phyloP scores from a whole-genome alignment of 2,888 invertebrate species.

The Drosophila acutilabella region DNA sequence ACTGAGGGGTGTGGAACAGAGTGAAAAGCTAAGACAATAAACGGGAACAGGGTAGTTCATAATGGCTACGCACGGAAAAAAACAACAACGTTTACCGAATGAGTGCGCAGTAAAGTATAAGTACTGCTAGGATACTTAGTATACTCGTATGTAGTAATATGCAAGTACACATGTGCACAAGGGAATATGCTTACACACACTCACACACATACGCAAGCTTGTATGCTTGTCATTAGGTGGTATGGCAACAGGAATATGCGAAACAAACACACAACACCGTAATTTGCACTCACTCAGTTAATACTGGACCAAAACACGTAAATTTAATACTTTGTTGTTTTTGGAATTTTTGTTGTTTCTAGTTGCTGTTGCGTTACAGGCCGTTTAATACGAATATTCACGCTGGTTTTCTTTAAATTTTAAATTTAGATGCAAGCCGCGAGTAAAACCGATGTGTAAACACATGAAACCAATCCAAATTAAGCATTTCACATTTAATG shows the following conservation, averaged over 20 bases:
- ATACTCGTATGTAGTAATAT: neutral
- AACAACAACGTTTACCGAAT: slow-evolving; percentile 12
- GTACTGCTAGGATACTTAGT: slow-evolving; percentile 14
- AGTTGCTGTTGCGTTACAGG: slow-evolving; percentile 6
- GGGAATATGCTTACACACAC: slow-evolving; percentile 3
- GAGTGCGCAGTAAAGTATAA: slow-evolving; percentile 25
- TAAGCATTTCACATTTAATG: slow-evolving; percentile 9
- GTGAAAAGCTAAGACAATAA: slow-evolving; percentile 26
- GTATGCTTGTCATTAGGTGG: neutral
- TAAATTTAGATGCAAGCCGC: neutral
- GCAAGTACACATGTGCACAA: slow-evolving; percentile 7
- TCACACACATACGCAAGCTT: neutral
- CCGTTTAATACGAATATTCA: neutral
- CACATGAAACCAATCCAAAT: neutral
- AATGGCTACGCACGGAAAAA: slow-evolving; percentile 13
- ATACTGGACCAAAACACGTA: slow-evolving; percentile 1
- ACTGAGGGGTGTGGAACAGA: neutral
- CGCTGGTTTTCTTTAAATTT: slow-evolving; percentile 7
- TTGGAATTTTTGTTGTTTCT: neutral
- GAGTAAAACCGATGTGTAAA: neutral
- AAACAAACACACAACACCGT: slow-evolving; percentile 27
- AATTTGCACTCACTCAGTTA: slow-evolving; percentile 32
- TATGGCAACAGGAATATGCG: slow-evolving; percentile 26
- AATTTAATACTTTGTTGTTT: slow-evolving; percentile 6
- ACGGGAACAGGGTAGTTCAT: slow-evolving; percentile 38